These are phyloP conservation scores for Nilaparvata lugens DNA, from an alignment of 1,140 invertebrate genomes.

Conservation along the genomic window DNA sequence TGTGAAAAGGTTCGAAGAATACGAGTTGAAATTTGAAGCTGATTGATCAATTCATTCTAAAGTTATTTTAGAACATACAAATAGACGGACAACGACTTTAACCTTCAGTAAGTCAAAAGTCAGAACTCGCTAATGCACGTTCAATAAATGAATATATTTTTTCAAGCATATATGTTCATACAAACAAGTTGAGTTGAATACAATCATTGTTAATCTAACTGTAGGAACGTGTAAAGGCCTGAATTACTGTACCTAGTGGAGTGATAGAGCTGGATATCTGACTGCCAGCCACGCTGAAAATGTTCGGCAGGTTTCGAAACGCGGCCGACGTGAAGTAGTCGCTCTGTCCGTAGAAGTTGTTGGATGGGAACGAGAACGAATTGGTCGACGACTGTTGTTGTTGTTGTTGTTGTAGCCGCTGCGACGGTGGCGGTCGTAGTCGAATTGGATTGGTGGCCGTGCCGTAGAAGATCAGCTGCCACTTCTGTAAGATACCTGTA, in stretches of 20 bases:
- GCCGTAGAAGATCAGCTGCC: slow-evolving; percentile 89
- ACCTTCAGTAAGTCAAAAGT: too few relatives aligned
- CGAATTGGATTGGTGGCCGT: slow-evolving; percentile 72
- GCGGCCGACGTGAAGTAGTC: slow-evolving; percentile 19
- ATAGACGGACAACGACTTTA: too few relatives aligned
- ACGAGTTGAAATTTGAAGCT: too few relatives aligned
- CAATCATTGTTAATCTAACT: too few relatives aligned
- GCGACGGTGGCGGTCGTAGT: slow-evolving; percentile 42
- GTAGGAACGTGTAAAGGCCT: neutral
- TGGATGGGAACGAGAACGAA: slow-evolving; percentile 1
- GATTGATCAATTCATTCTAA: too few relatives aligned
- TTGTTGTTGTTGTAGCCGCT: slow-evolving; percentile 33
- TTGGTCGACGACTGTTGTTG: slow-evolving; percentile 1
- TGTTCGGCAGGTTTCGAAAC: slow-evolving; percentile 29
- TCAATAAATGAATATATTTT: too few relatives aligned
- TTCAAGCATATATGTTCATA: too few relatives aligned
- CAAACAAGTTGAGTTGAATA: too few relatives aligned
- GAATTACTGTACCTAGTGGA: slow-evolving; percentile 51
- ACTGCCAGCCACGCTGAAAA: slow-evolving; percentile 31
- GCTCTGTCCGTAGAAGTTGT: slow-evolving; percentile 10
- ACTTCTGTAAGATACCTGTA: slow-evolving; percentile 70
- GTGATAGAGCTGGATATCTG: slow-evolving; percentile 52
- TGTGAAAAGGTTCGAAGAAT: too few relatives aligned
- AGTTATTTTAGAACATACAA: too few relatives aligned
- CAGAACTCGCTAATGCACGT: too few relatives aligned